These are phyloP conservation scores for Centrocercus urophasianus DNA, from an alignment of 2,113 vertebrate genomes.

Conservation along the genomic window DNA sequence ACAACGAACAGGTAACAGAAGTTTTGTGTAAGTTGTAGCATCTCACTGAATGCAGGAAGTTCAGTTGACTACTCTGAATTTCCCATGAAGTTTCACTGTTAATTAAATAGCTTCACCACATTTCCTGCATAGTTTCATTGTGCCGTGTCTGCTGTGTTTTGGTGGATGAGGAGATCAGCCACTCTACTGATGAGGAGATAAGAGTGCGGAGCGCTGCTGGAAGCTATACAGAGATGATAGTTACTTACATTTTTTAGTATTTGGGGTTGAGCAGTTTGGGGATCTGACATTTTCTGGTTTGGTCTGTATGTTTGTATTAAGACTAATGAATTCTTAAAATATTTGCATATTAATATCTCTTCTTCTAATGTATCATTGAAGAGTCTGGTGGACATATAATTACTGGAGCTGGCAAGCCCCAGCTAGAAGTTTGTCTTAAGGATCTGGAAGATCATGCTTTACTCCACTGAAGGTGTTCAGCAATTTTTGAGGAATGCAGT, in stretches of 20 bases:
- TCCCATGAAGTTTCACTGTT: not conserved
- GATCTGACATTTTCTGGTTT: not conserved
- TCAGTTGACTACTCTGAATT: not conserved
- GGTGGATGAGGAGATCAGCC: not conserved
- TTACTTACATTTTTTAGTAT: not conserved
- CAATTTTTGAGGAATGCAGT: not conserved
- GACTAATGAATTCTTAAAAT: not conserved
- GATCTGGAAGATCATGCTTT: conserved; percentile 74
- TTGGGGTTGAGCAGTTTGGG: not conserved
- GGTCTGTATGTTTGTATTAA: not conserved
- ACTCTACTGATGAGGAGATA: not conserved
- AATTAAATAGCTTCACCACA: not conserved
- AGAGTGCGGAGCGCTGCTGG: not conserved
- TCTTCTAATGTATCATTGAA: conserved; percentile 37
- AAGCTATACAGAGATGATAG: not conserved
- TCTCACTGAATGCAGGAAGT: not conserved
- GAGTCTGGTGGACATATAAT: conserved; percentile 74
- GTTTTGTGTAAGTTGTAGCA: not conserved
- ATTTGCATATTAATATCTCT: not conserved
- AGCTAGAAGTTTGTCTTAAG: conserved; percentile 77
- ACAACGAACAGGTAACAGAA: too few species aligned
- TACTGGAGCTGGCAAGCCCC: conserved; percentile 72
- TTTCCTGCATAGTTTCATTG: not conserved
- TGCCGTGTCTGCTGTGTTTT: not conserved
- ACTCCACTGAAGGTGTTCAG: conserved; percentile 71